Conservation (phyloP, 2,888 invertebrate genomes). For the Trissolcus brochymenae region DNA sequence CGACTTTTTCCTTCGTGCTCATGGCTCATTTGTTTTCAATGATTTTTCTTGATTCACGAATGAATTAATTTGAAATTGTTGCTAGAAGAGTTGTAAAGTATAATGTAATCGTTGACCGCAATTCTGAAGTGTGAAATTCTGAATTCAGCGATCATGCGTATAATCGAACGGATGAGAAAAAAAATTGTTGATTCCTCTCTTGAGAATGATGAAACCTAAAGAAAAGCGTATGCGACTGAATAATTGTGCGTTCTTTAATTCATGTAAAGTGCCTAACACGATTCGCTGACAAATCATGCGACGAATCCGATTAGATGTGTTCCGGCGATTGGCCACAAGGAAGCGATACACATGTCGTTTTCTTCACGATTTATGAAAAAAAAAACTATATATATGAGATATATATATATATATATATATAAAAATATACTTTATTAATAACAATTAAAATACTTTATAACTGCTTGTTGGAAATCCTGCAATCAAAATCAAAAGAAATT, state of each 20-base stretch:
- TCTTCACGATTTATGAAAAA: slow-evolving; percentile 7
- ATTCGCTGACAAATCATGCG: slow-evolving; percentile 3
- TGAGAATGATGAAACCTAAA: slow-evolving; percentile 1
- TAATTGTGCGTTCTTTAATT: slow-evolving; percentile 53
- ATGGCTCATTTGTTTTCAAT: too few species aligned
- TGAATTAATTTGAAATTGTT: too few species aligned
- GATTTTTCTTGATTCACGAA: too few species aligned
- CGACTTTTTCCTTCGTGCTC: neutral
- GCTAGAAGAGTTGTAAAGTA: too few species aligned
- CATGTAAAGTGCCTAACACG: slow-evolving; percentile 68
- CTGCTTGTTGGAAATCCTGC: too few species aligned
- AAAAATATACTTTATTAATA: neutral
- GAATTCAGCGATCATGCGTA: too few species aligned
- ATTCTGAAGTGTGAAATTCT: too few species aligned
- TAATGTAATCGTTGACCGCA: too few species aligned
- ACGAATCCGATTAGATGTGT: neutral
- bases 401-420: neutral
- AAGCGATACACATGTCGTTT: neutral
- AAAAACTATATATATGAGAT: neutral
- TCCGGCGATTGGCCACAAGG: slow-evolving; percentile 5
- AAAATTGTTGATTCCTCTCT: slow-evolving; percentile 5
- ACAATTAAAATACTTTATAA: slow-evolving; percentile 1
- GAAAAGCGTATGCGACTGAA: slow-evolving; percentile 52
- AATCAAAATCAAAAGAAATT: neutral
- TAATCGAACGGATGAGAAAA: too few species aligned